These are phyloP conservation scores for Montipora cactus DNA, from an alignment of 64 coral and sea anemone genomes.

Conservation along the genomic window DNA sequence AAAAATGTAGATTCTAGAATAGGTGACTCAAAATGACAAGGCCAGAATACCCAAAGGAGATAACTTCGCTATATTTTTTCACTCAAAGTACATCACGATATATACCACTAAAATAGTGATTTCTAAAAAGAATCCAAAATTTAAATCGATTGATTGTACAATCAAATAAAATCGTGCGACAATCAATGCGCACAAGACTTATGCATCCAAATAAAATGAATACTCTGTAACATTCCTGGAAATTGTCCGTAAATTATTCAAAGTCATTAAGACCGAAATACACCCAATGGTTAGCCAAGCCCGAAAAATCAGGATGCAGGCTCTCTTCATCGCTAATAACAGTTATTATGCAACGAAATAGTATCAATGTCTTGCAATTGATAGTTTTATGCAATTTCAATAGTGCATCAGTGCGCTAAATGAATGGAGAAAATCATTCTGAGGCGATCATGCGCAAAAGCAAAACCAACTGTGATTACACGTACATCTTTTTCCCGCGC, in stretches of 20 bases:
- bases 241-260: conserved; percentile 7
- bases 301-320: background rate
- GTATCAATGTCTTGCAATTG: background rate
- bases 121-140: background rate
- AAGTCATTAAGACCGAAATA: background rate
- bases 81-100: conserved; percentile 16
- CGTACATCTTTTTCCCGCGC: too few relatives aligned
- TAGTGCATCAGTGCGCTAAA: too few relatives aligned
- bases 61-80: background rate
- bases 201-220: conserved; percentile 56
- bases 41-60: background rate
- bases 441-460: too few relatives aligned
- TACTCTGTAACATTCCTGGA: background rate
- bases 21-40: too few relatives aligned
- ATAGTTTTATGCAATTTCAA: too few relatives aligned
- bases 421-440: too few relatives aligned
- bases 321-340: background rate
- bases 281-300: background rate
- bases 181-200: background rate
- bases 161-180: conserved; percentile 20
- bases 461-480: too few relatives aligned
- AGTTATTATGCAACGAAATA: background rate
- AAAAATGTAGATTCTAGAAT: too few relatives aligned
- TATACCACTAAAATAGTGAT: conserved; percentile 24
- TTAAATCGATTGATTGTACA: conserved; percentile 32